Conservation (phyloP, 2,113 vertebrate species). For the Hippolais icterina region DNA sequence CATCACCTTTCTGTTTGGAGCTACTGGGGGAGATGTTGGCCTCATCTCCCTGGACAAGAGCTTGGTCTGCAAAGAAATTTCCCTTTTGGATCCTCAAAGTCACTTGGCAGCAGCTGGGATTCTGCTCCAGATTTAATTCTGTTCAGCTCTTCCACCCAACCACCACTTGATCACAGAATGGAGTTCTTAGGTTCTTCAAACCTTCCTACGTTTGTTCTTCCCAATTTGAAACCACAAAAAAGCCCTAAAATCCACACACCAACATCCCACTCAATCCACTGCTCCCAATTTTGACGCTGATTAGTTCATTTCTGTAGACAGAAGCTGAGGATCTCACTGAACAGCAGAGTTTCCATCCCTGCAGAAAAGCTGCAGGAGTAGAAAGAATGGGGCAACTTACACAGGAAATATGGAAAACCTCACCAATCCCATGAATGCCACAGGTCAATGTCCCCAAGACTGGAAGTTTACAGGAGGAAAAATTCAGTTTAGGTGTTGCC, state of each 20-base stretch:
- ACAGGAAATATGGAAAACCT: not conserved
- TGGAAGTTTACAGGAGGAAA: not conserved
- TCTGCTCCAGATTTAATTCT: not conserved
- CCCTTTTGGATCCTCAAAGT: not conserved
- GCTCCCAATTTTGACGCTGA: not conserved
- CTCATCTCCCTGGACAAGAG: not conserved
- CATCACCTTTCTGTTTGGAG: not conserved
- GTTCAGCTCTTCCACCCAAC: not conserved
- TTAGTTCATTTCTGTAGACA: not conserved
- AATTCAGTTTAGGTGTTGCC: not conserved
- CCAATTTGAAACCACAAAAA: not conserved
- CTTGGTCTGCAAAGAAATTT: not conserved
- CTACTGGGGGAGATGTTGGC: not conserved
- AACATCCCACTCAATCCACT: not conserved
- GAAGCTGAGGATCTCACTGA: not conserved
- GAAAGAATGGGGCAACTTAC: not conserved
- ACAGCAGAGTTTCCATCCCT: not conserved
- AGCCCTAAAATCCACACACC: not conserved
- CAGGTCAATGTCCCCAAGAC: not conserved
- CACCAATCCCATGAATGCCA: not conserved
- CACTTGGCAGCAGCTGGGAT: not conserved
- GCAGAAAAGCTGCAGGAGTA: not conserved
- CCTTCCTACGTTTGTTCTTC: not conserved
- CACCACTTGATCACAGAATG: not conserved
- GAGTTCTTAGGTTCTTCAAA: not conserved